Percentiles rank a stretch among this genome's conserved stretches.
Conservation (phyloP, 92 coral and sea anemone genomes). For the Meandrina meandrites region DNA sequence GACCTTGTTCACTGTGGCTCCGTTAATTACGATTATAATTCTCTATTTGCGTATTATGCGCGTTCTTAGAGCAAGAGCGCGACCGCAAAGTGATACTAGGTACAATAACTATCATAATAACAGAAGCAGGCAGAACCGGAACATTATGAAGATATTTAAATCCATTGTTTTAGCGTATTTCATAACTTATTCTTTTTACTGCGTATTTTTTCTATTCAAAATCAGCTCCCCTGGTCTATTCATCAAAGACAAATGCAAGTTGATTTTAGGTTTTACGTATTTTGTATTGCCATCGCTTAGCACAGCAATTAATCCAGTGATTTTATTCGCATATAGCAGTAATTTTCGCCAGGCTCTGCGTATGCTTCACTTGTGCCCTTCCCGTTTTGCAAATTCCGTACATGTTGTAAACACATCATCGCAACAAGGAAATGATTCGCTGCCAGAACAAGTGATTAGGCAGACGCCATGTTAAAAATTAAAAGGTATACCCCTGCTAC, state of each 20-base stretch:
- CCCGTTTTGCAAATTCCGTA: not conserved
- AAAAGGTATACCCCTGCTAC: no score
- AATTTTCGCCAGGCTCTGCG: not conserved
- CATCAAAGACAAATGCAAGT: not conserved
- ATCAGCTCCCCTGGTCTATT: not conserved
- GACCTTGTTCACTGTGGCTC: not conserved
- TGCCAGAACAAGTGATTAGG: no score
- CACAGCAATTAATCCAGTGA: conserved; percentile 14
- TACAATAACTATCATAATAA: not conserved
- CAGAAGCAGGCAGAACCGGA: not conserved
- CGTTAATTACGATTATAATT: not conserved
- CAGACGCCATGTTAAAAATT: no score
- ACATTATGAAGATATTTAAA: not conserved
- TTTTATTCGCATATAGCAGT: not conserved
- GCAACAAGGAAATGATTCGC: no score
- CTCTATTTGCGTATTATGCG: conserved; percentile 13
- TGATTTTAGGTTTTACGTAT: not conserved
- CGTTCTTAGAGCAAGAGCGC: not conserved
- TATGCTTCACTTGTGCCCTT: not conserved
- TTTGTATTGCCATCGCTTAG: conserved; percentile 8
- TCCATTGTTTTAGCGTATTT: not conserved
- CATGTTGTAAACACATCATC: not conserved
- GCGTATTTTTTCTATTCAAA: not conserved
- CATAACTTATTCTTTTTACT: not conserved
- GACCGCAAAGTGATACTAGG: not conserved